Evolutionary conservation across 2,797 vertebrate genomes (phyloP).

Genomic region (Diceros bicornis): DNA sequence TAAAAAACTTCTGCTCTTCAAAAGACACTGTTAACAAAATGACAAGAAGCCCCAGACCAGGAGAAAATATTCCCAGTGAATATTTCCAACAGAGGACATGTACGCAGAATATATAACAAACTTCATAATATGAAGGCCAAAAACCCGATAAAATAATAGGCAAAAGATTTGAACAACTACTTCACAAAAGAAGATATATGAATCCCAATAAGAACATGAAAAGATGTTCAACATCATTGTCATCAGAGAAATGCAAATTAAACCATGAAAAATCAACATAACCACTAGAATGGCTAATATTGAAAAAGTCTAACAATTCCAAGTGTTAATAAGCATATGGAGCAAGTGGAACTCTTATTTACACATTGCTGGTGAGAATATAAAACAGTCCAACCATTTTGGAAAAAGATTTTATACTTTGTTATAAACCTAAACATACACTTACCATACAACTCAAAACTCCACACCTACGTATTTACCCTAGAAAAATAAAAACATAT

Average conservation of each 20-base stretch:
- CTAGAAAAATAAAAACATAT: background rate
- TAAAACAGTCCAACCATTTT: background rate
- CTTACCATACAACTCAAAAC: background rate
- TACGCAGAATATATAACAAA: background rate
- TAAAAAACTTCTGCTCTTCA: background rate
- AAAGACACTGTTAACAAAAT: background rate
- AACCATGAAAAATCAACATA: background rate
- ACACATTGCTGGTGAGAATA: background rate
- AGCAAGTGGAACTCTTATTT: background rate
- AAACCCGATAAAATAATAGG: background rate
- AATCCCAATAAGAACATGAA: background rate
- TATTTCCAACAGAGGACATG: background rate
- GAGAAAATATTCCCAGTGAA: background rate
- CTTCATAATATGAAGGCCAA: background rate
- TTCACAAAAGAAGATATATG: background rate
- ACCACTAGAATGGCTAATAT: background rate
- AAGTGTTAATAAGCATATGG: background rate
- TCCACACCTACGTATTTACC: background rate
- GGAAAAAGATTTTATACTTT: background rate
- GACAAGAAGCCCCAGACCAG: background rate
- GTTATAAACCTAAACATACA: background rate
- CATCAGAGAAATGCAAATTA: background rate
- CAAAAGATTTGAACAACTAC: background rate
- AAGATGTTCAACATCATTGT: background rate
- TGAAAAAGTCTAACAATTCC: background rate